phyloP scores from a whole-genome alignment of 37 sponge, comb jelly and placozoan genomes.

The Aplysina aerophoba region DNA sequence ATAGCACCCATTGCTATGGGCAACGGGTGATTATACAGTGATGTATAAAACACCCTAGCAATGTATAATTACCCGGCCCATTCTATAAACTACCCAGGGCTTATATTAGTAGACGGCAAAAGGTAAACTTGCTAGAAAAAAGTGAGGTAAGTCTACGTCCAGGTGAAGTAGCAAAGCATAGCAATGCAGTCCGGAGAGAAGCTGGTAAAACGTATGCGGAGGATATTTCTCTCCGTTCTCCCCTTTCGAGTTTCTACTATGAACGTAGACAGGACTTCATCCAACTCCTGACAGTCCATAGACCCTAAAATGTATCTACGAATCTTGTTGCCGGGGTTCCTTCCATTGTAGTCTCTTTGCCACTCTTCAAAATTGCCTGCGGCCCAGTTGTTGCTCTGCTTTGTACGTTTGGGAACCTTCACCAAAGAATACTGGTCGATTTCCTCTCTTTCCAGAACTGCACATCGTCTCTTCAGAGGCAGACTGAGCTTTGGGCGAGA shows the following conservation, averaged over 20 bases:
- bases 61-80: too few relatives aligned
- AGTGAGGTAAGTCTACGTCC: neutral
- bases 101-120: too few relatives aligned
- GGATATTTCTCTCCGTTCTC: slow-evolving; percentile 6
- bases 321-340: slow-evolving; percentile 9
- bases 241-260: slow-evolving; percentile 14
- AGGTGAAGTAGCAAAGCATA: neutral
- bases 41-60: too few relatives aligned
- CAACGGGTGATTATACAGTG: too few relatives aligned
- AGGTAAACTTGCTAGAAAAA: too few relatives aligned
- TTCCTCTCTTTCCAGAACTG: neutral
- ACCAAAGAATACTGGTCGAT: slow-evolving; percentile 24
- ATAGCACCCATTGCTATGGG: too few relatives aligned
- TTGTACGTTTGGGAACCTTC: slow-evolving; percentile 12
- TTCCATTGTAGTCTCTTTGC: slow-evolving; percentile 3
- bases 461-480: slow-evolving; percentile 18
- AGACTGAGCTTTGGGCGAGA: slow-evolving; percentile 16
- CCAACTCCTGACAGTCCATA: slow-evolving; percentile 23
- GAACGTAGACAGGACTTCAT: slow-evolving; percentile 15
- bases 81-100: too few relatives aligned
- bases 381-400: slow-evolving; percentile 31
- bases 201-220: slow-evolving; percentile 3
- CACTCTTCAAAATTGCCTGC: slow-evolving; percentile 11
- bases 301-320: neutral
- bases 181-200: slow-evolving; percentile 2